Base-by-base conservation (phyloP, 2,888 invertebrate species). In the Caenorhabditis imperialis region DNA sequence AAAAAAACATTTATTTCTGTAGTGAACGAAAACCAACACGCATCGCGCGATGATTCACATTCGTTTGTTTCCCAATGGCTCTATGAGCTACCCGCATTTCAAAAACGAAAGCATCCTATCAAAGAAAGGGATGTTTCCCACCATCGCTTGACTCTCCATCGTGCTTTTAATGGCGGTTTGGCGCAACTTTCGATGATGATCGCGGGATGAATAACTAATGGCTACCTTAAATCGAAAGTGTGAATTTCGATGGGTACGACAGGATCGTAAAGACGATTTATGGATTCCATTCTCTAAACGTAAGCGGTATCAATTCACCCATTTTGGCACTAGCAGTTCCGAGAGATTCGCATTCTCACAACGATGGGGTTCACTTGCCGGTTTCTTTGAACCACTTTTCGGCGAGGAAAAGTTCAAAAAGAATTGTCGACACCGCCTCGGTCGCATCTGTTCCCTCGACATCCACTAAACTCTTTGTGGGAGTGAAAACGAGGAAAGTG, bases 381-480 rank as follows among this genome's bases (percentile, higher is more conserved):
- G 62, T 62, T 62, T 62, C 45, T 7, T 62, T 62, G 30, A 3
- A 23, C 53, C 35, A 51, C 35, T 53, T 51, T 51, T 53, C 44
- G 25, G 40, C 23, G 25, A 37, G 38, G 30, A 16, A 18, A 45
- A 63, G 54, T 44, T 63, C 63, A 63, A 63, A 63, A 40, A 7
- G 30, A 22, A 38, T 42, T 50, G 55, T n/a, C 35, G 50, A 18
- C 48, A 45, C 48, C 25, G 42, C 42, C 12, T 30, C n/a, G 25
- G 12, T 20, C 42, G 65, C 65, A 65, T 50, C 65, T 65, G 65
- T 65, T 65, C 35, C 38, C 22, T 23, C 23, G 12, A 38, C 33
- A 57, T 57, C 35, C 33, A 40, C 47, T 7, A 33, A 65, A 65
- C 65, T 50, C 50, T 50, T 44, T 65, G 10, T 30, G 6, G 30